Evolutionary conservation across 2,888 invertebrate genomes (phyloP).

Genomic region (Diarsia mendica): DNA sequence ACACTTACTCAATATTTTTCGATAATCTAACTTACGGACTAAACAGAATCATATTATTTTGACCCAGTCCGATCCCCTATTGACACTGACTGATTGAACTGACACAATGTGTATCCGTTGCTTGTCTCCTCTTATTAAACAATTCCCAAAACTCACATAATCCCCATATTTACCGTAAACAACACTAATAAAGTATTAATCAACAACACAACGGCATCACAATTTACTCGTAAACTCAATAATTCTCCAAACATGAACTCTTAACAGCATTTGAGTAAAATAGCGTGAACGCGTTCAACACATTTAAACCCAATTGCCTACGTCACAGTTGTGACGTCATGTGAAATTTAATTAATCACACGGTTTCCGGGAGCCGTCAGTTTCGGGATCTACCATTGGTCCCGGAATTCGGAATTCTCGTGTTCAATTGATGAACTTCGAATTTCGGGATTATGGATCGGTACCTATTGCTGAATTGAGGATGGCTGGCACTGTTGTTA

Average conservation of each 20-base stretch:
- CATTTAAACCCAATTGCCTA: constrained; percentile 49
- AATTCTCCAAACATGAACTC: constrained; percentile 32
- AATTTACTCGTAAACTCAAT: constrained; percentile 21
- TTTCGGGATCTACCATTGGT: constrained; percentile 28
- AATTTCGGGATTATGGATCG: constrained; percentile 17
- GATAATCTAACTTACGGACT: too few relatives aligned
- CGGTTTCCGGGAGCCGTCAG: constrained; percentile 40
- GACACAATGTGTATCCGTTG: background rate
- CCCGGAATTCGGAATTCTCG: constrained; percentile 25
- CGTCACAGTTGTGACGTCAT: constrained; percentile 59
- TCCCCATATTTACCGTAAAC: background rate
- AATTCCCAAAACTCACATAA: background rate
- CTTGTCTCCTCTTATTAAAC: background rate
- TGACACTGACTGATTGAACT: too few relatives aligned
- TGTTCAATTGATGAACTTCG: constrained; percentile 47
- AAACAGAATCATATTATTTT: too few relatives aligned
- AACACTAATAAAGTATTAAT: constrained; percentile 5
- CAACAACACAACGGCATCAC: constrained; percentile 9
- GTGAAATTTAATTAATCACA: constrained; percentile 63
- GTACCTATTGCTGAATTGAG: too few relatives aligned
- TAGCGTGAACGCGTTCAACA: constrained; percentile 38
- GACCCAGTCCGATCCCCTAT: too few relatives aligned
- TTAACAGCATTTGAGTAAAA: constrained; percentile 50
- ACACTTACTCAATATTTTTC: too few relatives aligned
- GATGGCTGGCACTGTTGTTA: too few relatives aligned